phyloP scores from a whole-genome alignment of 2,113 vertebrate species.

The Lichenostomus cassidix region DNA sequence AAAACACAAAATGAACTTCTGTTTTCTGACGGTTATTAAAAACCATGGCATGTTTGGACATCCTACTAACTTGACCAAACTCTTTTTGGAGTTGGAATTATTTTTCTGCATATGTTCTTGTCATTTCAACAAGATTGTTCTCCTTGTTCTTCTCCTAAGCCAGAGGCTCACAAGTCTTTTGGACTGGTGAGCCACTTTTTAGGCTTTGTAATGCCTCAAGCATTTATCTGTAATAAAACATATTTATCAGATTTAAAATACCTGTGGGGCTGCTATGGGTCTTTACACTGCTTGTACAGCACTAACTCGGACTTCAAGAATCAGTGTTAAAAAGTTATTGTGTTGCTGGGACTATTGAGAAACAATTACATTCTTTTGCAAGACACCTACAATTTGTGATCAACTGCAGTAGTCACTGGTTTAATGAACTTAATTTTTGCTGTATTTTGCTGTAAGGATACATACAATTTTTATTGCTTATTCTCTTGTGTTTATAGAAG shows the following conservation, averaged over 20 bases:
- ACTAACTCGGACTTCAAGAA: background rate
- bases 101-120: background rate
- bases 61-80: background rate
- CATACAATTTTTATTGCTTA: background rate
- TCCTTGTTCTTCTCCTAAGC: background rate
- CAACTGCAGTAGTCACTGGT: background rate
- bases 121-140: background rate
- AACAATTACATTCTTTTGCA: background rate
- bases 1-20: background rate
- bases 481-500: background rate
- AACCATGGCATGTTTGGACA: background rate
- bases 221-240: background rate
- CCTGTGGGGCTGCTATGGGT: background rate
- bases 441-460: background rate
- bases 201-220: background rate
- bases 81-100: background rate
- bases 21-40: background rate
- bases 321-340: background rate
- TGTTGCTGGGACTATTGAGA: background rate
- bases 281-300: too few species aligned
- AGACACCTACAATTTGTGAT: background rate
- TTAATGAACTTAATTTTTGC: background rate
- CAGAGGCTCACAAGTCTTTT: background rate
- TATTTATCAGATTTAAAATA: background rate
- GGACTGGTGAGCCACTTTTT: background rate